Base-by-base conservation (phyloP, 2,113 vertebrate species). In the Eretmochelys imbricata region DNA sequence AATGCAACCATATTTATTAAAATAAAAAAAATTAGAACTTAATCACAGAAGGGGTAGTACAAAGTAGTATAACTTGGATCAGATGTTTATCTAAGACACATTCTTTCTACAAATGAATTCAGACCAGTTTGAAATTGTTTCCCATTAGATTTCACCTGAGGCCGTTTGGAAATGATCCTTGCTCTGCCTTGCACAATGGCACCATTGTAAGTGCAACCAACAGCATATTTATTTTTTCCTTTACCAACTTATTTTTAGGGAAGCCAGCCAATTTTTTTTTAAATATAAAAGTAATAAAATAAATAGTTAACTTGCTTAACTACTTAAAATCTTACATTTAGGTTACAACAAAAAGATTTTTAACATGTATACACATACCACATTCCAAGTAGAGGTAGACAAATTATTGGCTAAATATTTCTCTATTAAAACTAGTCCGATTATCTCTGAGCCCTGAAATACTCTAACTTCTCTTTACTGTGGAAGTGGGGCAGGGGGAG, bases 121-220 rank as follows among this genome's bases (percentile, higher is more conserved):
- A 93, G 95, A 96, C 89, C 95, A 97, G 97, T 98, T 96, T 96
- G 95, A 98, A 98, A 98, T 97, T 97, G 96, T 95, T 98, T 98
- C 97, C 97, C 97, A 97, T 97, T 98, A 97, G 97, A 97, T 98
- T 98, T 98, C 97, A 98, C 98, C 97, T 98, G 97, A 98, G 98
- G 98, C 98, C 42, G 10, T 97, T 98, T 98, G 97, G 95, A 98
- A 98, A 98, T 27, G 95, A 98, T 98, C 96, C 97, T 97, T 96
- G 89, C 94, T 98, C 94, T 94, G 95, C 95, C 94, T 91, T 95
- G 87, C 88, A 98, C 97, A 98, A 98, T 97, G 94, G 93, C 93
- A 96, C 96, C 94, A 98, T 96, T 98, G 96, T 98, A 89, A 97
- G 62, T 82, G 89, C 95, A 97, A 98, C 95, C 94, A 97, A 97